Conservation (phyloP, 2,113 vertebrate genomes). For the Nycticryphes semicollaris region DNA sequence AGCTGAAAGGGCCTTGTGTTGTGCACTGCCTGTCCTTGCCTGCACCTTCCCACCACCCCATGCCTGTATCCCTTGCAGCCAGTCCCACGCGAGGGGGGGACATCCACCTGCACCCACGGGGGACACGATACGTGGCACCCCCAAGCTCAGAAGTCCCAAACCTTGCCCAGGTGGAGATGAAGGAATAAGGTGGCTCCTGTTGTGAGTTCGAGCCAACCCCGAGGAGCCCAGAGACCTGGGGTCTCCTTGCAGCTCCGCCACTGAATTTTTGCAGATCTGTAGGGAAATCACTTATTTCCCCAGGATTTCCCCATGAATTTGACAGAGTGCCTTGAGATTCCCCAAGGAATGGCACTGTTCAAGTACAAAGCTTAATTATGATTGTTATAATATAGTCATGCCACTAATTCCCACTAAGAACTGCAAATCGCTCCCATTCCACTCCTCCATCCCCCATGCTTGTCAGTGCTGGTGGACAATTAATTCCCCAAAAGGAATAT, state of each 20-base stretch:
- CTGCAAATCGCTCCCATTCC: slow-evolving; percentile 54
- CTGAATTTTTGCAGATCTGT: neutral
- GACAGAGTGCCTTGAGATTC: slow-evolving; percentile 42
- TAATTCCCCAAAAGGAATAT: slow-evolving; percentile 54
- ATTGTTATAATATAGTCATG: slow-evolving; percentile 60
- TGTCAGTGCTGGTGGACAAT: slow-evolving; percentile 43
- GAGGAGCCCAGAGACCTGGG: neutral
- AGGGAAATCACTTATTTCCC: slow-evolving; percentile 39
- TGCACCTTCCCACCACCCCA: neutral
- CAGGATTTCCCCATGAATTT: slow-evolving; percentile 11
- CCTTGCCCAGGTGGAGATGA: rapidly evolving
- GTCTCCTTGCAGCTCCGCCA: neutral
- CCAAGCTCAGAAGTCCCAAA: rapidly evolving
- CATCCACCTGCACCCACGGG: neutral
- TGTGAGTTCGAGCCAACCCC: neutral
- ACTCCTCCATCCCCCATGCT: slow-evolving; percentile 17
- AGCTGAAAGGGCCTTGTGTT: neutral
- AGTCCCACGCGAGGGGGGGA: neutral
- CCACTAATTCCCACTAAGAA: slow-evolving; percentile 64
- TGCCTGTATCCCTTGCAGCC: rapidly evolving
- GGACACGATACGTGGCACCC: rapidly evolving
- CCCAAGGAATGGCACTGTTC: slow-evolving; percentile 44
- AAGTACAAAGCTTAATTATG: slow-evolving; percentile 68
- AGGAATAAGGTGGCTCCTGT: neutral
- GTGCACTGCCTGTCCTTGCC: neutral